Evolutionary conservation across 2,113 vertebrate genomes (phyloP).

Genomic region (Pongo abelii): DNA sequence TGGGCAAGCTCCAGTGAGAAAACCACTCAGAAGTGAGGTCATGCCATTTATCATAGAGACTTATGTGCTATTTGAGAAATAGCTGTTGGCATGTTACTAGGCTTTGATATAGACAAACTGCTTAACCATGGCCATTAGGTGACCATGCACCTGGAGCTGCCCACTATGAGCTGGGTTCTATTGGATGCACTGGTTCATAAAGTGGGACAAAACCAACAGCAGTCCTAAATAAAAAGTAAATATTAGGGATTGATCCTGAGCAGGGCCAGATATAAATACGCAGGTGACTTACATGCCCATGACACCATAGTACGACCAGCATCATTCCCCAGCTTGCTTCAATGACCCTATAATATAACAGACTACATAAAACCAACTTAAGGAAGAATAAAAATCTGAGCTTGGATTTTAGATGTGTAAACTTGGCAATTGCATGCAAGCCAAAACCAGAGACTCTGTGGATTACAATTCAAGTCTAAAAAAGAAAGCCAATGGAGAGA

Average conservation of each 20-base stretch:
- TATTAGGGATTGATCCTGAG: not conserved
- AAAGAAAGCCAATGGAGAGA: not conserved
- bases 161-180: not conserved
- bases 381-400: not conserved
- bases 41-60: not conserved
- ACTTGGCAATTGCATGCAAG: not conserved
- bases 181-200: not conserved
- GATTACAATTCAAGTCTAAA: not conserved
- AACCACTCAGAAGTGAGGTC: not conserved
- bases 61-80: not conserved
- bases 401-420: not conserved
- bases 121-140: not conserved
- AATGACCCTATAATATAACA: not conserved
- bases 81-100: not conserved
- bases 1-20: not conserved
- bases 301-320: not conserved
- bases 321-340: not conserved
- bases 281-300: not conserved
- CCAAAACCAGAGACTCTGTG: not conserved
- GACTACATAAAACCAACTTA: not conserved
- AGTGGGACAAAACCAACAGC: fast-evolving
- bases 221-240: not conserved
- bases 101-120: not conserved
- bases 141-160: not conserved
- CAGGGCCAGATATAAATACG: not conserved